A percentile compares a stretch with the other conserved stretches of the same genome.
phyloP scores from a whole-genome alignment of 1,140 invertebrate species.

The Homalodisca vitripennis region DNA sequence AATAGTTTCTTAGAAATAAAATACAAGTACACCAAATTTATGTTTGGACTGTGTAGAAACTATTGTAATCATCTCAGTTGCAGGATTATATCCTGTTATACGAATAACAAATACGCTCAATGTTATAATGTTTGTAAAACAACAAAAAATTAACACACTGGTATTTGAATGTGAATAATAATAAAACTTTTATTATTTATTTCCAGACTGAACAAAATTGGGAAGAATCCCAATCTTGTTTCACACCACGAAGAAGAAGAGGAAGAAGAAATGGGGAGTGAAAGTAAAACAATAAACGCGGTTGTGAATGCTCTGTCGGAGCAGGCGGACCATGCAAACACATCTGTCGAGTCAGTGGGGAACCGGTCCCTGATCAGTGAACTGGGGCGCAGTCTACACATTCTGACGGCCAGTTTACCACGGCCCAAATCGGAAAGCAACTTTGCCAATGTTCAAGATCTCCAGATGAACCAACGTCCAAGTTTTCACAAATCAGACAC shows the following conservation, averaged over 20 bases:
- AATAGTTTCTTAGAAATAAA: too few relatives aligned
- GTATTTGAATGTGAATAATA: too few relatives aligned
- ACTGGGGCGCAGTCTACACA: conserved; percentile 54
- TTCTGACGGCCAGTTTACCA: conserved; percentile 55
- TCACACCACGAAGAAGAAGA: conserved; percentile 77
- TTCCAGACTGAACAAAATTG: conserved; percentile 92
- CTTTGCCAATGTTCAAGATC: conserved; percentile 63
- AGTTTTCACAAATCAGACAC: conserved; percentile 78
- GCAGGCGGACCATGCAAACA: conserved; percentile 78
- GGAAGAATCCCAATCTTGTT: conserved; percentile 96
- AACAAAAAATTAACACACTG: too few relatives aligned
- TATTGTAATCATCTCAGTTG: too few relatives aligned
- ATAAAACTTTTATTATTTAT: too few relatives aligned
- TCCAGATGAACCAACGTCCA: conserved; percentile 55
- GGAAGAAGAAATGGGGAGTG: conserved; percentile 68
- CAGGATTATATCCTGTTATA: too few relatives aligned
- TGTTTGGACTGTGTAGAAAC: too few relatives aligned
- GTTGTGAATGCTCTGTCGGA: conserved; percentile 87
- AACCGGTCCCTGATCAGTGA: conserved; percentile 50
- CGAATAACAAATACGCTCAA: too few relatives aligned
- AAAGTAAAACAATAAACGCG: conserved; percentile 87
- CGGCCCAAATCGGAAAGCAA: conserved; percentile 82
- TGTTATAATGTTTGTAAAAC: too few relatives aligned
- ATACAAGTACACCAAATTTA: too few relatives aligned
- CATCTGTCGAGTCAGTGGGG: conserved; percentile 70